Base-by-base conservation (phyloP, 2,888 invertebrate genomes). In the Dioctria rufipes region DNA sequence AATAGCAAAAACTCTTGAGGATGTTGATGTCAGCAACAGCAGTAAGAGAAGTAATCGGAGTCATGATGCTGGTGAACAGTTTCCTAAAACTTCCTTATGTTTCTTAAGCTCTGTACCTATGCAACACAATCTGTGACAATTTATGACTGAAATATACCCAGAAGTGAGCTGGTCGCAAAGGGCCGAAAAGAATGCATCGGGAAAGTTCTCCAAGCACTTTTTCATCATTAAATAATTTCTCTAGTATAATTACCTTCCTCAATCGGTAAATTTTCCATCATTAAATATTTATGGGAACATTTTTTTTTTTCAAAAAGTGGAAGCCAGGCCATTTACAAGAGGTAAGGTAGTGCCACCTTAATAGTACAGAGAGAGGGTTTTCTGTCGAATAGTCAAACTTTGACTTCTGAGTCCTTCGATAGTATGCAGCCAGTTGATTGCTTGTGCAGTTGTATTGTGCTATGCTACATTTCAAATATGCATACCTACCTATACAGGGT, bases 281-380 rank as follows among this genome's bases (percentile, higher is more conserved):
- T 86, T 85, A 85, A 86, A 85, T 85, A 86, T 86, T 86, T 85
- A 85, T 85, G 82, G 81, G n/a, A 37, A 69, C 25, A 25, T 25
- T 25, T 65, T 65, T 71, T 65, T 71, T 71, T 39, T 51, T 40
- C 39, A 11, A 71, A 54, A 71, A 71, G n/a, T 54, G 37, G 54
- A 25, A 51, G 51, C 25, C 49, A 54, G 11, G 5, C n/a, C 58
- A 11, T 11, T n/a, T 4, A 11, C 8, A 58, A n/a, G n/a, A n/a
- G 58, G 58, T 8, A n/a, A 46, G 11, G 5, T 58, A 58, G 5
- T 11, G 5, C 11, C 25, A n/a, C 5, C 11, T 11, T 13, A 13
- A 5, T 58, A 5, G 58, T 5, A 8, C 8, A 11, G 4, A 3
- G 11, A 58, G 58, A 13, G 11, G 37, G 51, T 46, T 46, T 46